Percentiles rank a stretch among this genome's conserved stretches.
Evolutionary conservation across 2,113 vertebrate species (phyloP).

Genomic region (Calypte anna): DNA sequence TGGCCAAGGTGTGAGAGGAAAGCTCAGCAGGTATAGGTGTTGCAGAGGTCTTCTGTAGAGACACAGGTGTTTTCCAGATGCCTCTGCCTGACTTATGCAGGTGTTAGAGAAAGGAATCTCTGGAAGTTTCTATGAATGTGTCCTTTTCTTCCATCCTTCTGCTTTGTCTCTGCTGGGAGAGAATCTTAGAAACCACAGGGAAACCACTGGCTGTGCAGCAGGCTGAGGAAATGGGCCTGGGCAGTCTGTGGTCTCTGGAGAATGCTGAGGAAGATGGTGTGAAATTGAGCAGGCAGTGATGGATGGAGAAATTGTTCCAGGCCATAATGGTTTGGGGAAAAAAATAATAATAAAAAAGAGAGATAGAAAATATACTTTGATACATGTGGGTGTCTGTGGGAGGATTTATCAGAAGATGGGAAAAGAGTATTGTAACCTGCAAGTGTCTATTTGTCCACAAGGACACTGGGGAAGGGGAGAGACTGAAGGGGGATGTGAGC

Average conservation of each 20-base stretch:
- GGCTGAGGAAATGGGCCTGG: neutral
- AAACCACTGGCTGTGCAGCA: neutral
- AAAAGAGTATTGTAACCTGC: neutral
- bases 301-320: neutral
- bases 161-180: neutral
- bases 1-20: neutral
- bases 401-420: neutral
- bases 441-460: neutral
- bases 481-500: neutral
- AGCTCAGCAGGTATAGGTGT: neutral
- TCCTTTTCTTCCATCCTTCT: neutral
- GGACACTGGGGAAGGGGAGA: neutral
- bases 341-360: neutral
- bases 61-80: neutral
- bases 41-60: neutral
- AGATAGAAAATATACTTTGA: neutral
- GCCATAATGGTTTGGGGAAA: neutral
- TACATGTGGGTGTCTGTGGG: neutral
- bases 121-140: neutral
- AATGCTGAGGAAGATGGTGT: neutral
- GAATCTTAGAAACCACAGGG: neutral
- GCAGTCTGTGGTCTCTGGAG: neutral
- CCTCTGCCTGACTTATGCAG: neutral
- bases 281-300: neutral
- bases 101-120: neutral